Conservation (phyloP, 2,113 vertebrate genomes). For the Cairina moschata region DNA sequence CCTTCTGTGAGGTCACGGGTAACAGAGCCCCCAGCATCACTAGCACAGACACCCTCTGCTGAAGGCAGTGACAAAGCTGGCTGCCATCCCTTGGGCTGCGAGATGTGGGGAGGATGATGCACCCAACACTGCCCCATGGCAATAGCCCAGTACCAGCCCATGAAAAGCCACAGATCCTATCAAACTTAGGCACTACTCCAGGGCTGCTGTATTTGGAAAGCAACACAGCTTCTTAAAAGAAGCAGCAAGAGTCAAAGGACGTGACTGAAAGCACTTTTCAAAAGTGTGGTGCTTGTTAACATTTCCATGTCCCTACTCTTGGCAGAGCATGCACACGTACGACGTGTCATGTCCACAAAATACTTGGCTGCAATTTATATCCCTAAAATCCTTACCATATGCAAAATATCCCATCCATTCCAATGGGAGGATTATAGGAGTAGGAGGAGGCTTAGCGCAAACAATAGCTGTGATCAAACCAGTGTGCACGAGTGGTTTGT, state of each 20-base stretch:
- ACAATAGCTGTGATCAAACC: slow-evolving; percentile 54
- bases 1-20: accelerated
- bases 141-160: neutral
- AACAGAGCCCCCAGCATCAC: neutral
- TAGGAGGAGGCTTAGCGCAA: slow-evolving; percentile 60
- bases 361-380: neutral
- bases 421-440: slow-evolving; percentile 39
- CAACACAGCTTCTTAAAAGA: neutral
- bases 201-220: neutral
- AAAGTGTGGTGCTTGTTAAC: neutral
- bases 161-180: neutral
- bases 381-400: neutral
- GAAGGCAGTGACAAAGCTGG: neutral
- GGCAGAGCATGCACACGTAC: accelerated
- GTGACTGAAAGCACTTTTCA: accelerated
- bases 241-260: neutral
- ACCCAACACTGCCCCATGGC: accelerated
- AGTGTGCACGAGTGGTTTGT: slow-evolving; percentile 3
- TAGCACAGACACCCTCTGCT: neutral
- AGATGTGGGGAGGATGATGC: neutral
- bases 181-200: neutral
- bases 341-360: neutral
- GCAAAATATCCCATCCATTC: slow-evolving; percentile 38
- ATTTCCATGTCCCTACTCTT: neutral
- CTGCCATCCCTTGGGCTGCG: neutral